Base-by-base conservation (phyloP, 2,113 vertebrate species). In the Gymnogyps californianus region DNA sequence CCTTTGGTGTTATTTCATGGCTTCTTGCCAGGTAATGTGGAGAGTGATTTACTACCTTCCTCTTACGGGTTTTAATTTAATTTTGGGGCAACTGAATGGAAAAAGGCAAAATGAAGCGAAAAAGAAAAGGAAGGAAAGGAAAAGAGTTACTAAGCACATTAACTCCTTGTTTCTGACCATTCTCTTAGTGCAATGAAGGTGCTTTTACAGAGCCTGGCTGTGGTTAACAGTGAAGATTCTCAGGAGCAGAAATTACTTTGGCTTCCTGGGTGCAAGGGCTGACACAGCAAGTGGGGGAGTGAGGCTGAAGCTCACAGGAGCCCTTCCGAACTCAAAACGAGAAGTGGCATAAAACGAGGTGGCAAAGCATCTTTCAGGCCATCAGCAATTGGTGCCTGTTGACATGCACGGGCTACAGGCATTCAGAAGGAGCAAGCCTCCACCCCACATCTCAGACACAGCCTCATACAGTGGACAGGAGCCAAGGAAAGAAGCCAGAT, bases 341-440 rank as follows among this genome's bases (percentile, higher is more conserved):
- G 32, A 69, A 22, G 11, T 80, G 61, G 26, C 24, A 61, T 47
- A 31, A 74, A 91, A 20, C 0, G 3, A 42, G 16, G 19, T 42
- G 65, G 22, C 8, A 52, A 77, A 89, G 14, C n/a, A 57, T 49
- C 55, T 52, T 72, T 7, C 34, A 65, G 70, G 10, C 42, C 69
- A 28, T n/a, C 15, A 16, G 26, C 26, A 49, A 1, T 17, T 15
- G 2, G 49, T 47, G 40, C 18, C 61, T 29, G 2, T 16, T 0
- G 4, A 7, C 28, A 4, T 13, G 8, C 1, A 1, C 0, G n/a
- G 42, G 25, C 57, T 80, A 21, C 5, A 22, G 69, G 32, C 7
- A 10, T 8, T 65, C 26, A 32, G 49, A 34, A 80, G 64, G 28
- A 70, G 38, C 42, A n/a, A 71, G 4, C 4, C 34, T 38, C 17